Percentiles rank a stretch among this genome's conserved stretches.
Conservation (phyloP, 2,797 vertebrate genomes). For the Hydrophis major region DNA sequence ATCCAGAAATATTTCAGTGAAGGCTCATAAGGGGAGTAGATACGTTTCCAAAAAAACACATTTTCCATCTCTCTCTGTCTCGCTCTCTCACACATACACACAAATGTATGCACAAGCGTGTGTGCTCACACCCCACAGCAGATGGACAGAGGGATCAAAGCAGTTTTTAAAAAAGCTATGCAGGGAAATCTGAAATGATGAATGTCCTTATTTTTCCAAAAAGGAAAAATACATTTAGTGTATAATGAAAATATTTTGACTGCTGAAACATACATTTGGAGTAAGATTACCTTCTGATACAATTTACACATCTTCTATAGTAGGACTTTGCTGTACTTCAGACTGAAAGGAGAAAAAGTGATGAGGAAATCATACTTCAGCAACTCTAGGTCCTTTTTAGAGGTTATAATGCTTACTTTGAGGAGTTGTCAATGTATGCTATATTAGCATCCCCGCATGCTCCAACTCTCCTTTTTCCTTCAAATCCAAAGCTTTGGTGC, state of each 20-base stretch:
- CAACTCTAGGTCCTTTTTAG: not conserved
- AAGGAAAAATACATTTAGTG: not conserved
- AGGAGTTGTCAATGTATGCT: not conserved
- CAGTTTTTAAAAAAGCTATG: not conserved
- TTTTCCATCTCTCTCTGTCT: not conserved
- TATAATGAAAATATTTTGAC: not conserved
- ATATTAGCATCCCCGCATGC: not conserved
- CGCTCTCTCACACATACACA: not conserved
- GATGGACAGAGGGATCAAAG: constrained; percentile 7
- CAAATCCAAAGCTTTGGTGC: not conserved
- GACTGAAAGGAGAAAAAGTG: not conserved
- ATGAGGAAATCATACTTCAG: not conserved
- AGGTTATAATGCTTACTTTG: not conserved
- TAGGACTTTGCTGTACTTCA: not conserved
- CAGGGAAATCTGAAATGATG: not conserved
- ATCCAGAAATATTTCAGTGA: not conserved
- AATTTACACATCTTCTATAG: not conserved
- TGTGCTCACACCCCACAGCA: not conserved
- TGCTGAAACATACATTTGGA: not conserved
- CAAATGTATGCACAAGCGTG: not conserved
- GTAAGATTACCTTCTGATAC: not conserved
- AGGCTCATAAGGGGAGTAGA: constrained; percentile 16
- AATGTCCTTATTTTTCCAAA: not conserved
- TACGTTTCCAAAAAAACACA: not conserved
- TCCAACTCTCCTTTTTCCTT: not conserved